Base-by-base conservation (phyloP, 2,888 invertebrate species). In the Sipha maydis region DNA sequence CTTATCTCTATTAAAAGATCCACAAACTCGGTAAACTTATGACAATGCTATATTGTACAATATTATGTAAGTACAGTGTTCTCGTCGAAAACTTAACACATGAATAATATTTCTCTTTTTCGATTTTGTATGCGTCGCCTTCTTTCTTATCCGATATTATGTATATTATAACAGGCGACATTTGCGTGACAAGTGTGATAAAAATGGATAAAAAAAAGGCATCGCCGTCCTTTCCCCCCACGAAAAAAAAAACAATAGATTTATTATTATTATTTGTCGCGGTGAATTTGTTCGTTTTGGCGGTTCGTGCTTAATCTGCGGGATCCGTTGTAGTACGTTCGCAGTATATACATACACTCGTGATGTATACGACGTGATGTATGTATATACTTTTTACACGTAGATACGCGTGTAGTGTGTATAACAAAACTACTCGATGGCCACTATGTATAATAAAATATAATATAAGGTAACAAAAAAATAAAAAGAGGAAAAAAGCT, bases 231-330 rank as follows among this genome's bases (percentile, higher is more conserved):
- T 34, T n/a, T 34, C 34, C 31, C 34, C 56, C 25, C 21, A 11
- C 19, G 19, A 21, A 69, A 76, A 71, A 84, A 77, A 67, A 61
- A 61, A 85, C 85, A 85, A 85, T 78, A n/a, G 85, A 84, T 85
- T 77, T 85, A 78, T 71, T 79, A 71, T 71, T 85, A 69, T 85
- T 79, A 21, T 56, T 79, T 5, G 38, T 14, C 11, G 19, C 54
- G 77, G 54, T 38, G 73, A 28, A 80, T 79, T 28, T 82, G 80
- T 78, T 67, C 77, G 61, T 80, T 88, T 82, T 17, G 75, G 76
- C 67, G 88, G 75, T 82, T 82, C 88, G 88, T 88, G 88, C 88
- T 41, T 88, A 88, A 88, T 88, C 88, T 88, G 82, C 82, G 80
- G 80, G 88, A 88, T 88, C 88, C 71, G 71, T 38, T 67, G 82